A percentile compares a stretch with the other conserved stretches of the same genome.
Conservation (phyloP, 2,113 vertebrate genomes). For the Enhydra lutris region DNA sequence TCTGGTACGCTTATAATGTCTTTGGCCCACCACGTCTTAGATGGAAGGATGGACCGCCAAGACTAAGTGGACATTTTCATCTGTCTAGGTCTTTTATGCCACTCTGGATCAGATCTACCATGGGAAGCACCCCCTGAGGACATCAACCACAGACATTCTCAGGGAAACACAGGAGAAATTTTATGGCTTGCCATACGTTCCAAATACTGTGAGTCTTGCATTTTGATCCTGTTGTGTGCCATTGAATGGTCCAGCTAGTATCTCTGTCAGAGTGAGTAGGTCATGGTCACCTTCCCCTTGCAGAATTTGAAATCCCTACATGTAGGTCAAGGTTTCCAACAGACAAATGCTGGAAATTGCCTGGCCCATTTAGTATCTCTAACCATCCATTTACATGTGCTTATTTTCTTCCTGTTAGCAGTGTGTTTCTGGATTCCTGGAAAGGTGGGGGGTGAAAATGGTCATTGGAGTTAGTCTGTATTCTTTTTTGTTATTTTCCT, state of each 20-base stretch:
- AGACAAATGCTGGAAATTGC: background rate
- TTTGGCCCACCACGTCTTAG: background rate
- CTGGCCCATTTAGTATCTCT: background rate
- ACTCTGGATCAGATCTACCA: slow-evolving; percentile 97
- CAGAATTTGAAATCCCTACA: background rate
- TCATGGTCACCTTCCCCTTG: background rate
- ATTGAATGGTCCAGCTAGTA: background rate
- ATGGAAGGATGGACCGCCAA: background rate
- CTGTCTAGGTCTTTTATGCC: slow-evolving; percentile 93
- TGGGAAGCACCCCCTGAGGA: slow-evolving; percentile 86
- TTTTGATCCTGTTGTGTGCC: background rate
- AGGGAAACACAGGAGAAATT: slow-evolving; percentile 92
- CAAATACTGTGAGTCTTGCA: slow-evolving; percentile 90
- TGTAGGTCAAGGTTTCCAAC: background rate
- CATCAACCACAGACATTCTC: slow-evolving; percentile 93
- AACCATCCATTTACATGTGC: background rate
- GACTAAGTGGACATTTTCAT: slow-evolving; percentile 45
- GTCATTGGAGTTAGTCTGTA: background rate
- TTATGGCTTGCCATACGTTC: slow-evolving; percentile 92
- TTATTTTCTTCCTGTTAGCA: background rate
- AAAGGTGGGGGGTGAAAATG: background rate
- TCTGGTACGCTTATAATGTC: background rate
- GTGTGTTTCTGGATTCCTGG: background rate
- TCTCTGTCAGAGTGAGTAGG: background rate
- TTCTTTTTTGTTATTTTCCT: background rate